phyloP scores from a whole-genome alignment of 1,140 invertebrate species.

The Acromyrmex charruanus region DNA sequence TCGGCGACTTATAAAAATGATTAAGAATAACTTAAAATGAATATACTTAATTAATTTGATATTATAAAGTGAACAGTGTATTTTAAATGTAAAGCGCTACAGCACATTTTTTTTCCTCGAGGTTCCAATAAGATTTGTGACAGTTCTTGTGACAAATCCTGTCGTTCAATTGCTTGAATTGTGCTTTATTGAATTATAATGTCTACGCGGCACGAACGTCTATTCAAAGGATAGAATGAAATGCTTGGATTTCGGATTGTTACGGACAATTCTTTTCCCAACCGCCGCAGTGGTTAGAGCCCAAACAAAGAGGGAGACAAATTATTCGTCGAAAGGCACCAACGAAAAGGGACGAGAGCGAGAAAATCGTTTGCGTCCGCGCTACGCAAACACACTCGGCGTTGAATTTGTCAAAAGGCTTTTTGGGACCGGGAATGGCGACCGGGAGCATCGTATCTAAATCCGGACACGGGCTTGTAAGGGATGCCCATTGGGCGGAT shows the following conservation, averaged over 20 bases:
- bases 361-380: constrained; percentile 41
- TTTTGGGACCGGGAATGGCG: constrained; percentile 52
- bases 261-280: constrained; percentile 27
- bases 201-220: neutral
- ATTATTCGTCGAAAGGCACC: constrained; percentile 46
- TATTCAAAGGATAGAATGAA: neutral
- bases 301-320: constrained; percentile 22
- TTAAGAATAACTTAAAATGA: no score
- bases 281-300: neutral
- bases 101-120: neutral
- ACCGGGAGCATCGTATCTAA: constrained; percentile 71
- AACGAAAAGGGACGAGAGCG: constrained; percentile 17
- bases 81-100: neutral
- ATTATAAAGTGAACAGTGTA: neutral
- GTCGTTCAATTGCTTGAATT: neutral
- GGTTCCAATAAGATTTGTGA: neutral
- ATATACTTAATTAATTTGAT: no score
- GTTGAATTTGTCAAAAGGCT: constrained; percentile 69
- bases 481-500: constrained; percentile 69
- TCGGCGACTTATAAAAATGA: no score
- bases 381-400: constrained; percentile 8
- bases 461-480: constrained; percentile 73
- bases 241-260: constrained; percentile 13
- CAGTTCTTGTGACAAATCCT: neutral
- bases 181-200: neutral